A percentile compares a stretch with the other conserved stretches of the same genome.
phyloP scores from a whole-genome alignment of 2,113 vertebrate genomes.

The Zeus faber region DNA sequence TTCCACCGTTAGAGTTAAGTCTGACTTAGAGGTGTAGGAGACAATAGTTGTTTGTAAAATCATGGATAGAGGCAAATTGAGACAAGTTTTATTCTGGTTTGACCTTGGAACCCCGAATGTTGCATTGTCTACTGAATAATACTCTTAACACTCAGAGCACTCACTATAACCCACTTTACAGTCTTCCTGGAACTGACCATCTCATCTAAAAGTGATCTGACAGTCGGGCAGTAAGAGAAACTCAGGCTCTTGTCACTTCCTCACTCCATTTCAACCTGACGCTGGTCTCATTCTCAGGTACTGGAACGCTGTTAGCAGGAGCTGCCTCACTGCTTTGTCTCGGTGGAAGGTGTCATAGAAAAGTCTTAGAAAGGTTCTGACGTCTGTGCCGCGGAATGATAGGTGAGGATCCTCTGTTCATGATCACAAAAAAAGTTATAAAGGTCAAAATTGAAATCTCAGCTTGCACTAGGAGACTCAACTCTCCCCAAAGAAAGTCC shows the following conservation, averaged over 20 bases:
- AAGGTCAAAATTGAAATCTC: conserved; percentile 39
- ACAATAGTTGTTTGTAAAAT: neutral
- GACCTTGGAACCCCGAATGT: conserved; percentile 27
- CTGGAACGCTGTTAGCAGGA: conserved; percentile 74
- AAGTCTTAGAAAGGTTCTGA: conserved; percentile 70
- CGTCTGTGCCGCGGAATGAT: conserved; percentile 64
- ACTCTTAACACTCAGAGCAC: conserved; percentile 31
- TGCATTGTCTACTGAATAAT: conserved; percentile 31
- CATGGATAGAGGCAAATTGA: too few relatives aligned
- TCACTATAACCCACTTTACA: conserved; percentile 19
- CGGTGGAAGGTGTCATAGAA: conserved; percentile 77
- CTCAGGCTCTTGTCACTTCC: conserved; percentile 25
- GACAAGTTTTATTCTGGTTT: conserved; percentile 27
- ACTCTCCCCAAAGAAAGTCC: conserved; percentile 3
- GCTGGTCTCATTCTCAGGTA: conserved; percentile 67
- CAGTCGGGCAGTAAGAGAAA: conserved; percentile 51
- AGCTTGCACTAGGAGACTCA: neutral
- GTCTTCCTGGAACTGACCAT: too few relatives aligned
- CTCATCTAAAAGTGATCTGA: conserved; percentile 66
- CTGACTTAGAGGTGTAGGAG: neutral
- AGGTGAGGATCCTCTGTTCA: conserved; percentile 67
- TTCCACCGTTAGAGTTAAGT: conserved; percentile 26
- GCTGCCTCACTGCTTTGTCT: conserved; percentile 76
- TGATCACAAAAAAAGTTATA: conserved; percentile 45
- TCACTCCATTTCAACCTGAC: conserved; percentile 2